These are phyloP conservation scores for Plumapathes pennacea DNA, from an alignment of 92 coral and sea anemone species.

Conservation along the genomic window DNA sequence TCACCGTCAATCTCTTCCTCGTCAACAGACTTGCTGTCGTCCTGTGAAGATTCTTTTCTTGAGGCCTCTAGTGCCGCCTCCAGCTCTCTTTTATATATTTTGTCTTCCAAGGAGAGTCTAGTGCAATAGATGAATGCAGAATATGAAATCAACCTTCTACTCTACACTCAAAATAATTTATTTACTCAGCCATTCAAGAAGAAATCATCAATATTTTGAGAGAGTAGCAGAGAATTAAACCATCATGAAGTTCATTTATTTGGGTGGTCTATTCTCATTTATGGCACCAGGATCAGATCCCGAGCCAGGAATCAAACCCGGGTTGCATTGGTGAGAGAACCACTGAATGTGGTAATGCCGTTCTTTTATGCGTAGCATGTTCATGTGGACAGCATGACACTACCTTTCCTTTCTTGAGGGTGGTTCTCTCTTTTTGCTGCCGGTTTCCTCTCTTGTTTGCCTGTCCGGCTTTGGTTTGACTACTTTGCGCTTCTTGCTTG, in stretches of 20 bases:
- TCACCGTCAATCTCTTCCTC: constrained; percentile 25
- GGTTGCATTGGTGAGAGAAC: no score
- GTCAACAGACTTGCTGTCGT: constrained; percentile 30
- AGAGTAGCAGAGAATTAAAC: neutral
- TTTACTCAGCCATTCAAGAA: no score
- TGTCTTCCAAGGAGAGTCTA: constrained; percentile 87
- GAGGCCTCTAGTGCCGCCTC: constrained; percentile 91
- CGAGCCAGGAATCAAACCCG: neutral
- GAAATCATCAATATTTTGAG: no score
- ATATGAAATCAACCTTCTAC: neutral
- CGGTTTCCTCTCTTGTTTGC: constrained; percentile 44
- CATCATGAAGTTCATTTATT: constrained; percentile 3
- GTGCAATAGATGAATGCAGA: neutral
- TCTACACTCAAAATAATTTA: no score
- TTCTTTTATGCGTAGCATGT: neutral
- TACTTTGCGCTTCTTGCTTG: constrained; percentile 51
- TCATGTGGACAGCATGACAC: neutral
- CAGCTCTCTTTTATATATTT: constrained; percentile 79
- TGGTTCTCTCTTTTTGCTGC: constrained; percentile 28
- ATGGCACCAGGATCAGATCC: neutral
- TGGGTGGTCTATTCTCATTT: neutral
- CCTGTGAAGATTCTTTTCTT: constrained; percentile 48
- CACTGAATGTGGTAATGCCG: no score
- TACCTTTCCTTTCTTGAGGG: constrained; percentile 56
- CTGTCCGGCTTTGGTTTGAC: constrained; percentile 33